Percentiles rank a stretch among this genome's conserved stretches.
Evolutionary conservation across 1,140 invertebrate species (phyloP).

Genomic region (Procambarus clarkii): DNA sequence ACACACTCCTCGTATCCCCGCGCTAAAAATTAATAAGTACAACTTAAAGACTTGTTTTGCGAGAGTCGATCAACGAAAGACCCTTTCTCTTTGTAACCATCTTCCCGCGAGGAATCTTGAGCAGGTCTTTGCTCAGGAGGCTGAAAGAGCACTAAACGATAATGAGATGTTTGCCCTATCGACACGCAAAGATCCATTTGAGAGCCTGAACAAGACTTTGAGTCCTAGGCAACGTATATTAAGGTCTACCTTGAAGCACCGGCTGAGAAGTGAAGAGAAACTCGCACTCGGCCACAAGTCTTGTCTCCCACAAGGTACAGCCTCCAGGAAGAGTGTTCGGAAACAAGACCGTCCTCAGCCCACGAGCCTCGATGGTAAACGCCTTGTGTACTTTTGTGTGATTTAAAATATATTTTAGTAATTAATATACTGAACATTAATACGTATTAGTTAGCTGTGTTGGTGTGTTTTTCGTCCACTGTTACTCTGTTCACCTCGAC

Average conservation of each 20-base stretch:
- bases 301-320: not conserved
- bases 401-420: too few relatives aligned
- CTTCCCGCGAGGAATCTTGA: not conserved
- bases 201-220: not conserved
- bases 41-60: not conserved
- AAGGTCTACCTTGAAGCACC: not conserved
- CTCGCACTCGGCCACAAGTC: not conserved
- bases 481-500: too few relatives aligned
- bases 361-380: not conserved
- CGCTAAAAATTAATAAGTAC: constrained; percentile 4
- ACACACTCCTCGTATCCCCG: not conserved
- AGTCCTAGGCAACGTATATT: not conserved
- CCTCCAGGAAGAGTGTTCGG: too few relatives aligned
- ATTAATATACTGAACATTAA: too few relatives aligned
- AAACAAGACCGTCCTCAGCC: not conserved
- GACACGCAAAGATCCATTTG: too few relatives aligned
- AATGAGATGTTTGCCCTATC: too few relatives aligned
- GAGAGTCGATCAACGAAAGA: not conserved
- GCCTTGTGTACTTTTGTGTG: not conserved
- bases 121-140: not conserved
- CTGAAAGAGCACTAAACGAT: too few relatives aligned
- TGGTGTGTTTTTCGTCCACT: too few relatives aligned
- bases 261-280: not conserved
- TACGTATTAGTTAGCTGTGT: too few relatives aligned
- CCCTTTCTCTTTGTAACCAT: not conserved